Evolutionary conservation across 2,113 vertebrate species (phyloP), one percentile per base, ranked within the genome.

Genomic region (Pterocles gutturalis): DNA sequence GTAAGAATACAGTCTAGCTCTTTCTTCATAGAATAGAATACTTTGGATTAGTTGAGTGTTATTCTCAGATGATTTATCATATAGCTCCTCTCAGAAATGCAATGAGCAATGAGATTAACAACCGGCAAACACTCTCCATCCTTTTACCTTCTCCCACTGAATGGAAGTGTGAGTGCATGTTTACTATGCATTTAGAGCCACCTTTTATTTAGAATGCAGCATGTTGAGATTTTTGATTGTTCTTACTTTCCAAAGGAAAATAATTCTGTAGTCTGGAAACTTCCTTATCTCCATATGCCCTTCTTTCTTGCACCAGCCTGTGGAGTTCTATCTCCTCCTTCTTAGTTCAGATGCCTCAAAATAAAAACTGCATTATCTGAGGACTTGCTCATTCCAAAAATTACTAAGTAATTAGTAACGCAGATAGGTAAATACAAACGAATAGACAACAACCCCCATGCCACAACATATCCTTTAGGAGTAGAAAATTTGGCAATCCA

Each of bases 401-500:
- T 1, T 6, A 54, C 12, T 67, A 41, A 41, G 41, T 41, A 41
- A 41, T 41, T 41, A 34, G 9, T 36, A 81, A 43, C 25, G 25
- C 9, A 60, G 13, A 19, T 4, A 81, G 28, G 3, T 58, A 71
- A 79, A 58, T 33, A 77, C 4, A 57, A 76, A 69, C 6, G 38
- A 80, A 76, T 34, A 9, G 5, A 33, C 25, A 87, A 17, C 14
- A 53, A 43, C 1, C 0, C 2, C 4, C 4, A 14, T 22, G 2
- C 8, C 29, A 65, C 15, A 89, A 24, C 5, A 69, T 3, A 51
- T 46, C 0, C 1, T 7, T 15, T 0, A 87, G 18, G 26, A 84
- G 61, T 4, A 57, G 21, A 89, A 73, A 81, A 73, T 53, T 26
- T 34, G 24, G 3, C 28, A 45, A 49, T 24, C 13, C 9, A 45